phyloP scores from a whole-genome alignment of 2,113 vertebrate genomes.

The Ammodytes dubius region DNA sequence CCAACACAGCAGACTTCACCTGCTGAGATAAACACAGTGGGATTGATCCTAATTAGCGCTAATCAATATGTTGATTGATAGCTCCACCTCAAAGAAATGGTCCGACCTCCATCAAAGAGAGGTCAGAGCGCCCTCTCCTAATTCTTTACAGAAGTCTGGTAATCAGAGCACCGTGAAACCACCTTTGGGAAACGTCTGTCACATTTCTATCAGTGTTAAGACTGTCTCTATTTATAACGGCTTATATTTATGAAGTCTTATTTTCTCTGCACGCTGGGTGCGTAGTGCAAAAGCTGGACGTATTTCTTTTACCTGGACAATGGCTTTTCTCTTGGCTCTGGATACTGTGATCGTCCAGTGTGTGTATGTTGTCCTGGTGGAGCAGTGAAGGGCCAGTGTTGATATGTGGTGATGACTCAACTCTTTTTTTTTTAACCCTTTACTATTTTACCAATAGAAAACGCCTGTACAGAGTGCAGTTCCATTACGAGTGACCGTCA shows the following conservation, averaged over 20 bases:
- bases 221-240: neutral
- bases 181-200: neutral
- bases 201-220: constrained; percentile 4
- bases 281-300: neutral
- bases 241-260: neutral
- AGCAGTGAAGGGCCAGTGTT: neutral
- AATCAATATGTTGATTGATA: constrained; percentile 81
- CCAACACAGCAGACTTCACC: constrained; percentile 60
- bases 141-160: neutral
- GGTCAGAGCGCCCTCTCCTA: constrained; percentile 24
- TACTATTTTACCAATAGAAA: neutral
- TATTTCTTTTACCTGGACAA: neutral
- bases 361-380: neutral
- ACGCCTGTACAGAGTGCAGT: neutral
- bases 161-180: neutral
- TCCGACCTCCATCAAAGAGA: constrained; percentile 42
- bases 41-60: constrained; percentile 79
- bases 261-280: neutral
- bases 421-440: neutral
- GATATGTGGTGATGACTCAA: neutral
- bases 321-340: neutral
- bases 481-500: neutral
- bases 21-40: constrained; percentile 65
- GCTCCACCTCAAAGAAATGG: constrained; percentile 54
- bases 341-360: neutral